Evolutionary conservation across 2,797 vertebrate genomes (phyloP).

Genomic region (Enteromius afrohamiltoni): DNA sequence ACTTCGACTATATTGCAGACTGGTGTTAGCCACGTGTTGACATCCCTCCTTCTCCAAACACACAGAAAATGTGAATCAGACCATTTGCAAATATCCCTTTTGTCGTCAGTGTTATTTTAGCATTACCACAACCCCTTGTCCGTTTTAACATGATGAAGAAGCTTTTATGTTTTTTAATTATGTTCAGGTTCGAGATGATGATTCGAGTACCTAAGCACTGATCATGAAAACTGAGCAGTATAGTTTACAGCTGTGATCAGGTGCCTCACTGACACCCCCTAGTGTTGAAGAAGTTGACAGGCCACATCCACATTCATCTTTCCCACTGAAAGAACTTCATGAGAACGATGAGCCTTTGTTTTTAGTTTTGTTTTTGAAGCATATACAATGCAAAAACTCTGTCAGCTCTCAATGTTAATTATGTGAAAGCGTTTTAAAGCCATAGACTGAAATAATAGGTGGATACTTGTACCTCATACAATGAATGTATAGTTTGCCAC

Average conservation of each 20-base stretch:
- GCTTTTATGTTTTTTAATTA: background rate
- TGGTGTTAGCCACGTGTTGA: conserved; percentile 87
- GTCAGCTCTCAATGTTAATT: conserved; percentile 13
- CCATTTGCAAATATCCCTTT: background rate
- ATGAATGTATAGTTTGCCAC: conserved; percentile 39
- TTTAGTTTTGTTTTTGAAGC: conserved; percentile 24
- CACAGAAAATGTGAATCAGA: conserved; percentile 44
- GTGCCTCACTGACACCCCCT: background rate
- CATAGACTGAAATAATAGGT: conserved; percentile 23
- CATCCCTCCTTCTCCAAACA: conserved; percentile 43
- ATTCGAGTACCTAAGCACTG: background rate
- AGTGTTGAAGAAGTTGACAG: background rate
- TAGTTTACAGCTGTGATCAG: background rate
- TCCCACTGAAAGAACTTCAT: background rate
- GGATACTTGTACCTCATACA: conserved; percentile 12
- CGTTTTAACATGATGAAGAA: conserved; percentile 21
- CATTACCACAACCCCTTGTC: conserved; percentile 12
- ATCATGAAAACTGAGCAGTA: background rate
- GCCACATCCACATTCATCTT: conserved; percentile 16
- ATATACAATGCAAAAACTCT: background rate
- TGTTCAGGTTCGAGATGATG: background rate
- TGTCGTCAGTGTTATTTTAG: conserved; percentile 25
- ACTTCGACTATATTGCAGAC: conserved; percentile 99
- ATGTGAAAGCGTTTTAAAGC: conserved; percentile 37
- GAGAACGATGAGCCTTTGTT: conserved; percentile 1